phyloP scores from a whole-genome alignment of 2,797 vertebrate genomes.

The Characodon lateralis region DNA sequence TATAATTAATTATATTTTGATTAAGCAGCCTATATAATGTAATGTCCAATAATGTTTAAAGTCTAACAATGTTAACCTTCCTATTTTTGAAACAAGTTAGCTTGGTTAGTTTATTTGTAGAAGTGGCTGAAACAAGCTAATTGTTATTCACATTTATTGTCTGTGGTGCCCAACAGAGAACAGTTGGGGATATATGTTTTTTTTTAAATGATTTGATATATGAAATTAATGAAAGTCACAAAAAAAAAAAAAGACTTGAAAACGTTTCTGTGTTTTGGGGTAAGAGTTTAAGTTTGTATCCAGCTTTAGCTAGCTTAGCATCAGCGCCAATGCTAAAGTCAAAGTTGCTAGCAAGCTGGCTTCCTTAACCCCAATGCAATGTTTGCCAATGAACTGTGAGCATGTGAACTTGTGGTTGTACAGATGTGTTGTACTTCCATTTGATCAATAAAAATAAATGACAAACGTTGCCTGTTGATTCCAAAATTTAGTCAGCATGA shows the following conservation, averaged over 20 bases:
- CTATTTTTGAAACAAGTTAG: background rate
- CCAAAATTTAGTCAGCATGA: background rate
- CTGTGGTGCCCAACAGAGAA: background rate
- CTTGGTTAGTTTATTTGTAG: background rate
- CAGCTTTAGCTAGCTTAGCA: background rate
- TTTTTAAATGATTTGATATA: background rate
- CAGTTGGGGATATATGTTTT: background rate
- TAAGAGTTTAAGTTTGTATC: background rate
- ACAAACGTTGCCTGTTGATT: background rate
- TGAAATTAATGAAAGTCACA: background rate
- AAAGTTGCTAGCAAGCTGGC: background rate
- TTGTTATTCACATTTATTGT: background rate
- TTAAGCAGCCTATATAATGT: background rate
- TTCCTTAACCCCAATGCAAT: background rate
- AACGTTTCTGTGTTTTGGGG: background rate
- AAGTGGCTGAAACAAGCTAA: background rate
- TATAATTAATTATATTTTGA: background rate
- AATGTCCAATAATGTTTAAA: too few species aligned
- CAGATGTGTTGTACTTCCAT: background rate
- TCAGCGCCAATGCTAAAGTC: background rate
- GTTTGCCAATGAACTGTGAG: too few species aligned
- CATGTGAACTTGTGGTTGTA: too few species aligned
- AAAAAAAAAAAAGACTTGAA: background rate
- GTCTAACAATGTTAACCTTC: too few species aligned
- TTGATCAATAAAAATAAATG: background rate